phyloP scores from a whole-genome alignment of 2,888 invertebrate species.

The Nipponacmea schrenckii region DNA sequence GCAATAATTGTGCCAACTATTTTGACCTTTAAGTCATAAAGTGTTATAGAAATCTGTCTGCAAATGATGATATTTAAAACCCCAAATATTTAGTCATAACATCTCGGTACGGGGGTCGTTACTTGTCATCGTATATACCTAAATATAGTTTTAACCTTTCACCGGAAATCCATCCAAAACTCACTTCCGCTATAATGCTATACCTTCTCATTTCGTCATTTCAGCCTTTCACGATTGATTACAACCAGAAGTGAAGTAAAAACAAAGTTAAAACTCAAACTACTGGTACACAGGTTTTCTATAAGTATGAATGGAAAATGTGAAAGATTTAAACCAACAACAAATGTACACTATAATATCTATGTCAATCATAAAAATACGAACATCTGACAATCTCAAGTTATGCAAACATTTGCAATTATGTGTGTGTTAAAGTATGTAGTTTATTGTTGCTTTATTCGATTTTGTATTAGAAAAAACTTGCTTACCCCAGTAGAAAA shows the following conservation, averaged over 20 bases:
- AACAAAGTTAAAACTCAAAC: background rate
- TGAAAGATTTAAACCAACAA: too few species aligned
- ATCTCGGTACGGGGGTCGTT: conserved; percentile 7
- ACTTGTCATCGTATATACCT: background rate
- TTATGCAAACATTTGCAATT: too few species aligned
- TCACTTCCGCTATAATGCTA: background rate
- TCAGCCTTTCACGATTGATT: background rate
- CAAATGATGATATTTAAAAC: conserved; percentile 2
- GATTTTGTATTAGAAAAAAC: too few species aligned
- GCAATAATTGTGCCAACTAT: background rate
- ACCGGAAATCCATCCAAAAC: conserved; percentile 8
- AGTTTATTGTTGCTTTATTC: too few species aligned
- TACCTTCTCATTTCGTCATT: conserved; percentile 4
- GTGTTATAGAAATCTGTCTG: conserved; percentile 4
- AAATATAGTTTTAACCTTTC: conserved; percentile 4
- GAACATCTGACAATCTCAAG: too few species aligned
- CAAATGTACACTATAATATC: too few species aligned
- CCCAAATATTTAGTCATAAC: conserved; percentile 7
- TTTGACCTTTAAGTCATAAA: conserved; percentile 1
- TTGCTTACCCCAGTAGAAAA: too few species aligned
- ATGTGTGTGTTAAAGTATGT: too few species aligned
- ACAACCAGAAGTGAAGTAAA: conserved; percentile 1
- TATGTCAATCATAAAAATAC: too few species aligned
- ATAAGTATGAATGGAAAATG: too few species aligned
- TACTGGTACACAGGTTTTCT: too few species aligned